Evolutionary conservation across 2,113 vertebrate species (phyloP), one percentile per base, ranked within the genome.

Genomic region (Rhabdornis inornatus): DNA sequence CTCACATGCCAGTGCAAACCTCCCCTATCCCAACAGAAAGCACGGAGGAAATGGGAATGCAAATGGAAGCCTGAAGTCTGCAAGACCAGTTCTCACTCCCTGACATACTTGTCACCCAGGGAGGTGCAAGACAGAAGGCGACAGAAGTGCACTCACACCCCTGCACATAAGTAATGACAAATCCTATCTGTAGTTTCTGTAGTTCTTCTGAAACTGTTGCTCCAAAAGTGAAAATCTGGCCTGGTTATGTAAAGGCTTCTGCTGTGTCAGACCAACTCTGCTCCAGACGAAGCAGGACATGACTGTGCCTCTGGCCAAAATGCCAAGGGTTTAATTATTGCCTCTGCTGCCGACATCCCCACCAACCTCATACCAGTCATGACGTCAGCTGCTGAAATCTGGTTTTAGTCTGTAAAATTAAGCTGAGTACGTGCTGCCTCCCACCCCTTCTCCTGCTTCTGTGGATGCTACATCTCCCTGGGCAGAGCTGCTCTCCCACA

Each of bases 101-200:
- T 30, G 31, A 14, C 25, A 14, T 2, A 4, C 20, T 3, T 24
- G 60, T 13, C 33, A 40, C 56, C 76, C 30, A 17, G 14, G 0
- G 2, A 83, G 59, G 80, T 2, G 57, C 11, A 31, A 82, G 87
- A 63, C 57, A 50, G 76, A 47, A 76, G 56, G 60, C 33, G 35
- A 56, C 35, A 30, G 31, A 33, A 37, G 63, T 0, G 24, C 0
- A 0, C 15, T 84, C 23, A 0, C 23, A 61, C 40, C 59, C n/a
- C 60, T 13, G 49, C 37, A 50, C 44, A 63, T 4, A 35, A 71
- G 57, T 2, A 28, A 35, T 0, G 2, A 57, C 64, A 87, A 91
- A 50, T 17, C 64, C 71, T 15, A 42, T 5, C 74, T n/a, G 39
- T 2, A 25, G 55, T 39, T 61, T 1, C 7, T n/a, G 28, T 9